These are phyloP conservation scores for Caenorhabditis tropicalis DNA, from an alignment of 1,140 invertebrate species.

Conservation along the genomic window DNA sequence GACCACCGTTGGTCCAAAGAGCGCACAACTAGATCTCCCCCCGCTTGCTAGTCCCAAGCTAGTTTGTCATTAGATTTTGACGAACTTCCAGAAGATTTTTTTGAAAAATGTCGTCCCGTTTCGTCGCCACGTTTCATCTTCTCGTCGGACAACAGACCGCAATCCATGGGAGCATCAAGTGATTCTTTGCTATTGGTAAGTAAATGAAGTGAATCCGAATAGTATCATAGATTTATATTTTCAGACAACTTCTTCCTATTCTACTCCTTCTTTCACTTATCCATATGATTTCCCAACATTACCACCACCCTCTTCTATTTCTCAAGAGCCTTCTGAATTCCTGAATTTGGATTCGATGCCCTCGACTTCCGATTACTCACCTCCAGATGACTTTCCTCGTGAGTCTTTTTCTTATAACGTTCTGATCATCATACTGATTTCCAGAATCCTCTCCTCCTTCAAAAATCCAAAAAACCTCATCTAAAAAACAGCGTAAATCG, in stretches of 20 bases:
- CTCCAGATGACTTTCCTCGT: neutral
- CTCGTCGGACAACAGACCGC: neutral
- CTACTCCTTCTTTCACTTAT: neutral
- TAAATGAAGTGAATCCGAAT: neutral
- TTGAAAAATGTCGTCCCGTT: neutral
- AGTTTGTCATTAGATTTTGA: slow-evolving; percentile 12
- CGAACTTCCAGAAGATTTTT: neutral
- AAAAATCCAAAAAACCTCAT: neutral
- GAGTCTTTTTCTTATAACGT: neutral
- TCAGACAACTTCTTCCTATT: no score
- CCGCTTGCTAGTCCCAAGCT: neutral
- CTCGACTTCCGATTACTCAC: neutral
- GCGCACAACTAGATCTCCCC: neutral
- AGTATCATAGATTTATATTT: no score
- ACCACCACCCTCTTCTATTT: neutral
- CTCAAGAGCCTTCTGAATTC: neutral
- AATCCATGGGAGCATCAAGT: neutral
- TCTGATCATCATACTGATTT: neutral
- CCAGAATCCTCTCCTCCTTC: neutral
- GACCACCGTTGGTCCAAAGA: neutral
- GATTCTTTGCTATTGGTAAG: neutral
- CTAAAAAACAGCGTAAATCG: neutral
- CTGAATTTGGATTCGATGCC: neutral
- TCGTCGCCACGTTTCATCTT: neutral
- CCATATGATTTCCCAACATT: neutral